Evolutionary conservation across 2,113 vertebrate genomes (phyloP).

Genomic region (Brienomyrus longianalis): DNA sequence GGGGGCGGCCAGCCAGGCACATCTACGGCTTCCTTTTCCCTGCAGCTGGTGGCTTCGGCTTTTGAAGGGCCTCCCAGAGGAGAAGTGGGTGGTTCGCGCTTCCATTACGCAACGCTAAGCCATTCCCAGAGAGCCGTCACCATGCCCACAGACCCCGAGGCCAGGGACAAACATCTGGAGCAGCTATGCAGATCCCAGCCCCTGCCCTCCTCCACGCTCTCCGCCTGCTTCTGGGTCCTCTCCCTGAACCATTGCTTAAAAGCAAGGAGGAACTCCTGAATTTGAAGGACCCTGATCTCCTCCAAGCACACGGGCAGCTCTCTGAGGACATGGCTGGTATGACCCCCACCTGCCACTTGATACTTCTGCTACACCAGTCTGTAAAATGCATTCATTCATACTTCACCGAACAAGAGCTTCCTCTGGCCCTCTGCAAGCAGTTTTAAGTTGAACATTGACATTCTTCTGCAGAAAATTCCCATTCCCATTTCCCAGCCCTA

Average conservation of each 20-base stretch:
- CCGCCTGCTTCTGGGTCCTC: neutral
- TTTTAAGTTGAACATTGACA: neutral
- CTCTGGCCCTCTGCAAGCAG: neutral
- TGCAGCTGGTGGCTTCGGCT: constrained; percentile 25
- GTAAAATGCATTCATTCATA: neutral
- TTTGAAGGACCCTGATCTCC: neutral
- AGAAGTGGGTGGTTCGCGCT: constrained; percentile 20
- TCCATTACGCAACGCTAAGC: constrained; percentile 30
- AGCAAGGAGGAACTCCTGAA: neutral
- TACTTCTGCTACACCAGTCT: neutral
- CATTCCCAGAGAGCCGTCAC: constrained; percentile 29
- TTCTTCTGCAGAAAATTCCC: neutral
- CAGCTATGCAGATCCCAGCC: neutral
- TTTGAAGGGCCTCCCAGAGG: constrained; percentile 29
- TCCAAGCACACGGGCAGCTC: neutral
- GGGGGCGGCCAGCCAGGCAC: constrained; percentile 4
- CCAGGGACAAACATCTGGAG: constrained; percentile 26
- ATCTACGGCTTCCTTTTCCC: constrained; percentile 23
- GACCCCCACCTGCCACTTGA: neutral
- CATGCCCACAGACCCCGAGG: constrained; percentile 23
- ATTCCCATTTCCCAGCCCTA: neutral
- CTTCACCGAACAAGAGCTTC: neutral
- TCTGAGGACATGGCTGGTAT: too few species aligned
- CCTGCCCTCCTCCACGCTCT: neutral
- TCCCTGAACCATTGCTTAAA: neutral